phyloP scores from a whole-genome alignment of 2,888 invertebrate species.

The Diploptera punctata region DNA sequence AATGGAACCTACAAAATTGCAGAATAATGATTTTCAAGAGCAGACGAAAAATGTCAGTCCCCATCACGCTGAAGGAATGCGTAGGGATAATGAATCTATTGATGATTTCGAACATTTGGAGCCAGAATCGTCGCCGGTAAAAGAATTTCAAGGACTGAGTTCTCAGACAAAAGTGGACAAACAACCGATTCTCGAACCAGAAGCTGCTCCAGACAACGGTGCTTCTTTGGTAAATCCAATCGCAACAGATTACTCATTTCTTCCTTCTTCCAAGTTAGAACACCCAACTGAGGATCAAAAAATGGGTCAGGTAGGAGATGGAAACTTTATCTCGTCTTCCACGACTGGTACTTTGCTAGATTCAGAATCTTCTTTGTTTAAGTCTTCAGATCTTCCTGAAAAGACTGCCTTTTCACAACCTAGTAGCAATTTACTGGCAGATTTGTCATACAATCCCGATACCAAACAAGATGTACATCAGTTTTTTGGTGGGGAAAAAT shows the following conservation, averaged over 20 bases:
- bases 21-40: constrained; percentile 20
- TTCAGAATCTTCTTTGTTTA: not conserved
- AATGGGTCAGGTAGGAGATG: not conserved
- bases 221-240: not conserved
- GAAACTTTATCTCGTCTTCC: not conserved
- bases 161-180: not conserved
- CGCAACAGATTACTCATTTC: not conserved
- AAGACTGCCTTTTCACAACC: not conserved
- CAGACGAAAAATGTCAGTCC: constrained; percentile 25
- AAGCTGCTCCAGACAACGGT: not conserved
- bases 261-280: not conserved
- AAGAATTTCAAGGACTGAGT: constrained; percentile 43
- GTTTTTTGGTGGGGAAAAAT: not conserved
- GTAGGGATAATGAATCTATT: constrained; percentile 71
- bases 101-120: constrained; percentile 79
- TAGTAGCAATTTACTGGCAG: not conserved
- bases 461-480: too few relatives aligned
- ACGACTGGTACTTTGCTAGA: not conserved
- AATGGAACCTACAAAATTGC: constrained; percentile 2
- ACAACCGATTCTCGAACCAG: not conserved
- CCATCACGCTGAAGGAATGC: constrained; percentile 46
- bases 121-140: constrained; percentile 61
- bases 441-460: not conserved
- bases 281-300: not conserved
- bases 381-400: not conserved